Evolutionary conservation across 2,888 invertebrate genomes (phyloP).

Genomic region (Pinctada fucata): DNA sequence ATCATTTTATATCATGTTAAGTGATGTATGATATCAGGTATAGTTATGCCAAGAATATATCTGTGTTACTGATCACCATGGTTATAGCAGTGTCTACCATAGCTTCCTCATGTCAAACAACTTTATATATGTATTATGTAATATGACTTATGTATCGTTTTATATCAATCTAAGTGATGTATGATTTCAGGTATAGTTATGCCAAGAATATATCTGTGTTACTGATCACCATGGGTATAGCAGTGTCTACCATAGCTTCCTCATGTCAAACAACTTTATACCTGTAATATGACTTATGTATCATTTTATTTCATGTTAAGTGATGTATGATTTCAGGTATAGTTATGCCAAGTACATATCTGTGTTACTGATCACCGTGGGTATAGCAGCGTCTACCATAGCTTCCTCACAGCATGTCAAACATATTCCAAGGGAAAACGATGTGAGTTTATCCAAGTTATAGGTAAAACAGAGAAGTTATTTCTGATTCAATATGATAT

Average conservation of each 20-base stretch:
- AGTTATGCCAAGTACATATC: slow-evolving; percentile 91
- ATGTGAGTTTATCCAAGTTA: not conserved
- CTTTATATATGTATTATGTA: no score
- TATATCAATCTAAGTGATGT: no score
- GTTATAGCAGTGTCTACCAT: slow-evolving; percentile 95
- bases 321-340: slow-evolving; percentile 79
- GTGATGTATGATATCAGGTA: slow-evolving; percentile 83
- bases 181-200: slow-evolving; percentile 82
- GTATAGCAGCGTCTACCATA: slow-evolving; percentile 93
- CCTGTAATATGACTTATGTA: not conserved
- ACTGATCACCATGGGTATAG: slow-evolving; percentile 95
- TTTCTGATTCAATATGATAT: no score
- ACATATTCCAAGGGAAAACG: slow-evolving; percentile 5
- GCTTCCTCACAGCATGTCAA: slow-evolving; percentile 80
- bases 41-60: slow-evolving; percentile 89
- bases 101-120: no score
- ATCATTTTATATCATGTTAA: no score
- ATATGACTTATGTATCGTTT: no score
- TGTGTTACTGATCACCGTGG: slow-evolving; percentile 93
- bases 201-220: slow-evolving; percentile 93
- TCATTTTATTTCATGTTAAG: no score
- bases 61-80: slow-evolving; percentile 93
- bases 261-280: slow-evolving; percentile 45
- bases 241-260: slow-evolving; percentile 92
- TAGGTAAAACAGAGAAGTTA: no score